These are phyloP conservation scores for Diachasmimorpha longicaudata DNA, from an alignment of 1,140 invertebrate species.

Conservation along the genomic window DNA sequence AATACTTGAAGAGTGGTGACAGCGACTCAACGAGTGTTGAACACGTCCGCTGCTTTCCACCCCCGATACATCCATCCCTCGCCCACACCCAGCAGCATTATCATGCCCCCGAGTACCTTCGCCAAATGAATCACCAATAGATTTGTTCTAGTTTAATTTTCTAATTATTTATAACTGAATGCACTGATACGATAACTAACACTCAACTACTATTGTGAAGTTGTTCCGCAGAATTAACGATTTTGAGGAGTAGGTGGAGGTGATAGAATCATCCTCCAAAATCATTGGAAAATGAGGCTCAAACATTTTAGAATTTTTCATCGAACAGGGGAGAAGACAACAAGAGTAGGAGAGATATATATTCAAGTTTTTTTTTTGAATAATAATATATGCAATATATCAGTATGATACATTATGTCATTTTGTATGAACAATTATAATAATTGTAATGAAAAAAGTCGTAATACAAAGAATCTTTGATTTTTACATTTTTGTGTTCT, in stretches of 20 bases:
- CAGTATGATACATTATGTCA: not conserved
- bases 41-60: conserved; percentile 96
- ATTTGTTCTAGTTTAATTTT: not conserved
- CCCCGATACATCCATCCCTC: conserved; percentile 82
- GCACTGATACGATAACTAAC: not conserved
- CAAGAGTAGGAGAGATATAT: not conserved
- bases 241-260: too few species aligned
- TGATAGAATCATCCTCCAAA: too few species aligned
- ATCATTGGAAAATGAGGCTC: too few species aligned
- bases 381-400: not conserved
- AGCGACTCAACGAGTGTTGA: conserved; percentile 88
- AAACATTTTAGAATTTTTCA: not conserved
- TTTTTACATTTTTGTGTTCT: too few species aligned
- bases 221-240: too few species aligned
- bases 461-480: not conserved
- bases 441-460: not conserved
- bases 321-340: not conserved
- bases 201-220: too few species aligned
- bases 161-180: not conserved
- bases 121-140: conserved; percentile 61
- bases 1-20: conserved; percentile 89
- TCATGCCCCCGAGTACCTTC: conserved; percentile 68
- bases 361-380: not conserved
- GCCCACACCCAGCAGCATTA: conserved; percentile 67
- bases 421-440: not conserved